Conservation (phyloP, 1,140 invertebrate species). For the Saxidomus purpurata region DNA sequence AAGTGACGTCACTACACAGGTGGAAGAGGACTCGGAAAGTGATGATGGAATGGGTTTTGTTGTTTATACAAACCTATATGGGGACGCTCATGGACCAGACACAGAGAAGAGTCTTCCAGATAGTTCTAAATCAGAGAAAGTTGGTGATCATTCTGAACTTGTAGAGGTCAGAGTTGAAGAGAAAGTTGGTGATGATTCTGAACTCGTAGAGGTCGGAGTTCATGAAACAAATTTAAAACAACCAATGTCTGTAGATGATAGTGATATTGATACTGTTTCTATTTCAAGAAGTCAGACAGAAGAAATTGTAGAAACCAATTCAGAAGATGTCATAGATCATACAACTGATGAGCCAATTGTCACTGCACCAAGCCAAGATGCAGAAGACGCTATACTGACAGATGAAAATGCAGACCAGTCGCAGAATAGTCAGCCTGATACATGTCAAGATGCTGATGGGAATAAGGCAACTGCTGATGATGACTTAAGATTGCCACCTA, state of each 20-base stretch:
- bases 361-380: not conserved
- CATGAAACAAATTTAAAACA: not conserved
- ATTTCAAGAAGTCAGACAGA: not conserved
- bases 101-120: not conserved
- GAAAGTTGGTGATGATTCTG: not conserved
- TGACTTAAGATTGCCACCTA: no score
- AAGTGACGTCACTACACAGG: conserved; percentile 44
- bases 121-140: no score
- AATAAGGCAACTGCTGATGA: no score
- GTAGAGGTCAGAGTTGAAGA: not conserved
- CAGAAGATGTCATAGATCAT: not conserved
- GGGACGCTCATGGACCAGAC: conserved; percentile 32
- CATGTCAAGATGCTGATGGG: no score
- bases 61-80: not conserved
- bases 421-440: not conserved
- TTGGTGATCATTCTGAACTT: no score
- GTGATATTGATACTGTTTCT: not conserved
- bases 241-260: not conserved
- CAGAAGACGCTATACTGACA: not conserved
- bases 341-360: not conserved
- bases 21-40: not conserved
- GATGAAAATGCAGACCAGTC: not conserved
- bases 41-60: not conserved
- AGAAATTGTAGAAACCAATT: not conserved
- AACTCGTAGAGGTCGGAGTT: not conserved